Conservation (phyloP, 1,140 invertebrate genomes). For the Drosophila funebris region DNA sequence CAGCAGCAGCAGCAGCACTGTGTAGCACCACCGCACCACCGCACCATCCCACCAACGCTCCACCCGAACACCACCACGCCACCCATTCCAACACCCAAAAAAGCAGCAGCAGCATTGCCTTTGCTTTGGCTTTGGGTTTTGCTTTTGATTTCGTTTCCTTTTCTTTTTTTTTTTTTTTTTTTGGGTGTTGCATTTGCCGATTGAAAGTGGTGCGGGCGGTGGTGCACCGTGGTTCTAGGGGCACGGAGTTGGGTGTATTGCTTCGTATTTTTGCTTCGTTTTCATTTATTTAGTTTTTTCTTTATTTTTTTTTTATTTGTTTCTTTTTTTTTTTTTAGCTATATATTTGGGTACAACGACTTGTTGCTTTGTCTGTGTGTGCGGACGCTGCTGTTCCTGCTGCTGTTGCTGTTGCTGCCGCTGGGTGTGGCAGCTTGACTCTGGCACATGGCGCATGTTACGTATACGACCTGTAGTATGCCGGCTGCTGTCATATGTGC, state of each 20-base stretch:
- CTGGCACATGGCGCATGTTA: constrained; percentile 46
- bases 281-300: constrained; percentile 67
- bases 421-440: constrained; percentile 68
- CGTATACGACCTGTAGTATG: constrained; percentile 73
- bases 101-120: neutral
- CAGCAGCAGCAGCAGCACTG: too few relatives aligned
- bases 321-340: constrained; percentile 38
- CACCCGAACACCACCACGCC: neutral
- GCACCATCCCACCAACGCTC: neutral
- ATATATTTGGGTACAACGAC: constrained; percentile 81
- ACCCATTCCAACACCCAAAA: neutral
- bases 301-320: constrained; percentile 16
- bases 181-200: constrained; percentile 45
- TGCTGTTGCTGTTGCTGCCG: neutral
- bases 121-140: constrained; percentile 43
- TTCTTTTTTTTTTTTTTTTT: constrained; percentile 55
- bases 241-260: neutral
- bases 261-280: constrained; percentile 60
- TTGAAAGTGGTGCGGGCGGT: constrained; percentile 42
- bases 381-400: neutral
- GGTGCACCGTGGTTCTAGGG: neutral
- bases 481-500: constrained; percentile 68
- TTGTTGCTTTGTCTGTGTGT: constrained; percentile 75
- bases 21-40: too few relatives aligned
- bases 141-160: constrained; percentile 48